A percentile compares a stretch with the other conserved stretches of the same genome.
Evolutionary conservation across 2,113 vertebrate species (phyloP).

Genomic region (Calidris pygmaea): DNA sequence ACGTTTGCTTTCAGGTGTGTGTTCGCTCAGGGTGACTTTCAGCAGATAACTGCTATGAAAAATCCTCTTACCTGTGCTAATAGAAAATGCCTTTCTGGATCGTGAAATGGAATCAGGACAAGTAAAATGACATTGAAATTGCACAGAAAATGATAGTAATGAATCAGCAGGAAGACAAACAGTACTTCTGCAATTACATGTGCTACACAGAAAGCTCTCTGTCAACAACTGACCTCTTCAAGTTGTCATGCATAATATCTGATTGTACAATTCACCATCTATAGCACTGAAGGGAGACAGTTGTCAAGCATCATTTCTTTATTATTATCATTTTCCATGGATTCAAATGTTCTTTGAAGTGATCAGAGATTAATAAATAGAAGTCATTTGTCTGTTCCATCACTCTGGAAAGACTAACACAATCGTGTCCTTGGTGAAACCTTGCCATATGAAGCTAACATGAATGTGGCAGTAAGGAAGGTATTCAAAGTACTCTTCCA

Average conservation of each 20-base stretch:
- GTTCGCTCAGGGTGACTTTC: slow-evolving; percentile 38
- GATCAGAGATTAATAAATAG: slow-evolving; percentile 31
- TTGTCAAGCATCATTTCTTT: slow-evolving; percentile 37
- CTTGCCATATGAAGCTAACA: not conserved
- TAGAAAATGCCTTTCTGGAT: not conserved
- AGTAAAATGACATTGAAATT: slow-evolving; percentile 33
- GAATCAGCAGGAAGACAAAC: slow-evolving; percentile 50
- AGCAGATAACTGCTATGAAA: slow-evolving; percentile 29
- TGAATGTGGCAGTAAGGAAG: not conserved
- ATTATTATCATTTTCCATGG: slow-evolving; percentile 18
- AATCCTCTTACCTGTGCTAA: slow-evolving; percentile 25
- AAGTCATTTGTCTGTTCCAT: slow-evolving; percentile 10
- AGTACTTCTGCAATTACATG: slow-evolving; percentile 6
- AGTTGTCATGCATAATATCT: slow-evolving; percentile 32
- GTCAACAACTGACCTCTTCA: slow-evolving; percentile 38
- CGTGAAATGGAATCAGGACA: slow-evolving; percentile 18
- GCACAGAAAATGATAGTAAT: slow-evolving; percentile 45
- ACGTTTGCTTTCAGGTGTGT: not conserved
- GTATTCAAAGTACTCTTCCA: not conserved
- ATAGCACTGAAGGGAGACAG: not conserved
- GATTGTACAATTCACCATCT: not conserved
- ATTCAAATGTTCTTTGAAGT: slow-evolving; percentile 20
- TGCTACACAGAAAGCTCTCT: slow-evolving; percentile 19
- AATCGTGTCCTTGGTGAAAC: not conserved
- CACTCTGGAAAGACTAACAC: slow-evolving; percentile 1